Evolutionary conservation across 2,797 vertebrate genomes (phyloP).

Genomic region (Pygocentrus nattereri): DNA sequence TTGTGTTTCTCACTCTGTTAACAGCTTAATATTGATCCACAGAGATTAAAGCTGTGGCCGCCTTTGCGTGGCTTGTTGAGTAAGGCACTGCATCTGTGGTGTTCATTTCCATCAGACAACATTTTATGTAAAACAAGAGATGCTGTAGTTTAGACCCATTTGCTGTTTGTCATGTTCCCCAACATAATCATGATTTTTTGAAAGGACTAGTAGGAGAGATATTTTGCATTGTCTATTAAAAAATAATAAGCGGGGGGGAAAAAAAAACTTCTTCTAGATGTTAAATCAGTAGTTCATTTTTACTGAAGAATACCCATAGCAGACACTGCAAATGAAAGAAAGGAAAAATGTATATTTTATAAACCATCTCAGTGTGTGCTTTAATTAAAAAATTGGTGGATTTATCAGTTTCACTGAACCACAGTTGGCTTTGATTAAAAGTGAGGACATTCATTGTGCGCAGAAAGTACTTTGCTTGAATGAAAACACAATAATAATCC

Average conservation of each 20-base stretch:
- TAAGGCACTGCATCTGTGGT: constrained; percentile 4
- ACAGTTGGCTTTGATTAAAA: constrained; percentile 52
- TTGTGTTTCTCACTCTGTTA: constrained; percentile 52
- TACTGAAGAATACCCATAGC: constrained; percentile 15
- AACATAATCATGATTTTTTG: not conserved
- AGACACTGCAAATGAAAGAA: constrained; percentile 43
- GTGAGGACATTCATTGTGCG: constrained; percentile 38
- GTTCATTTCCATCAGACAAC: constrained; percentile 25
- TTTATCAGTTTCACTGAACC: constrained; percentile 56
- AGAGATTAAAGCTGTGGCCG: constrained; percentile 41
- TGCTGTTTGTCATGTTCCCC: constrained; percentile 1
- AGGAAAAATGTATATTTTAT: constrained; percentile 42
- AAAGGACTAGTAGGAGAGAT: constrained; percentile 4
- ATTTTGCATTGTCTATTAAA: not conserved
- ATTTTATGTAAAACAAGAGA: not conserved
- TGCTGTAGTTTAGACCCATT: not conserved
- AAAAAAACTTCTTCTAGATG: constrained; percentile 14
- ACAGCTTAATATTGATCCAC: constrained; percentile 50
- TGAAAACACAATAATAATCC: constrained; percentile 40
- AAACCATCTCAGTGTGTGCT: constrained; percentile 46
- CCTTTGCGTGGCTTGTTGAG: constrained; percentile 27
- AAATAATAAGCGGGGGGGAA: not conserved
- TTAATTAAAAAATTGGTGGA: constrained; percentile 38
- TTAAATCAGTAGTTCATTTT: constrained; percentile 61
- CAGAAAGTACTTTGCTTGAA: constrained; percentile 23